Base-by-base conservation (phyloP, 2,888 invertebrate genomes). In the Diarsia dahlii region DNA sequence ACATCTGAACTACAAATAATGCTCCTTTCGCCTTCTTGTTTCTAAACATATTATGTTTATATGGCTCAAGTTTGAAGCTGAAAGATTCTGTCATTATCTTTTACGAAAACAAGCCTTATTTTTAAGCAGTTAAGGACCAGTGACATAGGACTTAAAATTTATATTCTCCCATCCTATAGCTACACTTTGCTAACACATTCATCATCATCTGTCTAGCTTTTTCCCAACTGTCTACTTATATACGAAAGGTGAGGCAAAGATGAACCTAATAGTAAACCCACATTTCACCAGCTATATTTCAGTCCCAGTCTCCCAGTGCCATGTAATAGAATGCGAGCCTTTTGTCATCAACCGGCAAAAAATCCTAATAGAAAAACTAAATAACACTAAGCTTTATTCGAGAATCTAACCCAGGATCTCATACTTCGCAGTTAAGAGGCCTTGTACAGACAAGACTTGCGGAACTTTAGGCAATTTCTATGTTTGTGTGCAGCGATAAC, bases 1-100 rank as follows among this genome's bases (percentile, higher is more conserved):
- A 76, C 68, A 76, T 76, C 50, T 62, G 74, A 82, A 81, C 80
- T 75, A 66, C 71, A 73, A 75, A 76, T 71, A 71, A 80, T 71
- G 68, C 20, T 58, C 63, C 15, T 48, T 83, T 50, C 71, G 48
- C 74, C 63, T 65, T 71, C n/a, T 75, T 65, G 75, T 74, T 67
- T 62, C 65, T 28, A 15, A 60, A 74, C 23, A 70, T 71, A 69
- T 70, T 52, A 39, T 56, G 12, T 65, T 46, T 4, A 48, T 46
- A n/a, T 2, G 45, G 56, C 23, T 10, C 45, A 77, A 77, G 54
- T 56, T 39, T 23, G 18, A 39, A 58, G 48, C 63, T 56, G 60
- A 63, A 54, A 69, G 18, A 58, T 28, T 10, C 3, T 28, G 28
- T 28, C 28, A 58, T 2, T 15, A 28, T 6, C 1, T 60, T 13